phyloP scores from a whole-genome alignment of 2,888 invertebrate genomes.

The Drymonia ruficornis region DNA sequence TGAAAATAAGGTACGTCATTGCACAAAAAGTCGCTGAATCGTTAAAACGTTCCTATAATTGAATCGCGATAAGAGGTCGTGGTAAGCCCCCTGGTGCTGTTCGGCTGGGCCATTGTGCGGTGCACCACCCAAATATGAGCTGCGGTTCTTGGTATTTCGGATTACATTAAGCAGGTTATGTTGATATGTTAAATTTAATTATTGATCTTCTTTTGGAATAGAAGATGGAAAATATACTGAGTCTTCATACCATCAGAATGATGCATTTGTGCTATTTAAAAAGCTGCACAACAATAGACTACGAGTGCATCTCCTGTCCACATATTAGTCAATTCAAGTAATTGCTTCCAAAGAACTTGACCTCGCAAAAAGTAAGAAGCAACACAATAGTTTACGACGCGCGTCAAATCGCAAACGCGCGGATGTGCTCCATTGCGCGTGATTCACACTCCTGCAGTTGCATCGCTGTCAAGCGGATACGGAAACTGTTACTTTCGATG shows the following conservation, averaged over 20 bases:
- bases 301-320: too few species aligned
- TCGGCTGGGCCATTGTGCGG: neutral
- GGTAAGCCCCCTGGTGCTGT: too few species aligned
- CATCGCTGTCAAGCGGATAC: slow-evolving; percentile 4
- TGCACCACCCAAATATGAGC: neutral
- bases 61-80: too few species aligned
- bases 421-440: slow-evolving; percentile 3
- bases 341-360: neutral
- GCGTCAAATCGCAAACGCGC: neutral
- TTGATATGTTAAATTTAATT: neutral
- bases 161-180: neutral
- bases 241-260: too few species aligned
- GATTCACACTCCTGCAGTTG: slow-evolving; percentile 6
- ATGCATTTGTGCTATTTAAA: too few species aligned
- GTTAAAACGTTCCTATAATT: too few species aligned
- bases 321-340: too few species aligned
- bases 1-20: too few species aligned
- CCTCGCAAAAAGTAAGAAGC: neutral
- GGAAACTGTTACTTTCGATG: slow-evolving; percentile 7
- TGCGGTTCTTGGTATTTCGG: neutral
- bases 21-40: too few species aligned
- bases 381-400: slow-evolving; percentile 5
- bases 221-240: too few species aligned
- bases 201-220: neutral
- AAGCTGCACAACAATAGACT: too few species aligned